phyloP scores from a whole-genome alignment of 2,113 vertebrate genomes.

The Hiodon tergisus region DNA sequence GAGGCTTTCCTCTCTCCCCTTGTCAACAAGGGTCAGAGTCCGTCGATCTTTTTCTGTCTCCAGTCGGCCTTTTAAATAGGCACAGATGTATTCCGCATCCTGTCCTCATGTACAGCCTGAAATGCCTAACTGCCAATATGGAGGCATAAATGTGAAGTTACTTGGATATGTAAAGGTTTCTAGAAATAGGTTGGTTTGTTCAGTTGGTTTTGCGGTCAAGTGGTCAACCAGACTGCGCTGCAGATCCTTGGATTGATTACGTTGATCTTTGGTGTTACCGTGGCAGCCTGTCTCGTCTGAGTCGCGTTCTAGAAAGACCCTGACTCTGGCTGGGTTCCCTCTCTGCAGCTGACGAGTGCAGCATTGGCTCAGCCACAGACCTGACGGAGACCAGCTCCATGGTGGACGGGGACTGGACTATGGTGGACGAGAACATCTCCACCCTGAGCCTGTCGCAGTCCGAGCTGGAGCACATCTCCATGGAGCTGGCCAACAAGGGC shows the following conservation, averaged over 20 bases:
- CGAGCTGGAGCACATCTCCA: conserved; percentile 92
- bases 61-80: no score
- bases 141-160: no score
- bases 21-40: conserved; percentile 78
- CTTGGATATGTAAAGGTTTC: no score
- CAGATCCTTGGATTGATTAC: no score
- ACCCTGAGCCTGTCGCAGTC: conserved; percentile 85
- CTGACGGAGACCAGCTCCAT: conserved; percentile 94
- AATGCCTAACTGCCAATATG: no score
- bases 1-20: conserved; percentile 92
- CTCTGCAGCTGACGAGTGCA: conserved; percentile 85
- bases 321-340: background rate
- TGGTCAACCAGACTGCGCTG: no score
- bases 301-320: background rate
- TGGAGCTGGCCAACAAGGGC: conserved; percentile 93
- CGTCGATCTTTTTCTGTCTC: background rate
- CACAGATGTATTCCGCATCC: no score
- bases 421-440: conserved; percentile 93
- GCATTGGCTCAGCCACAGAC: conserved; percentile 94
- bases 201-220: no score
- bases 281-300: no score
- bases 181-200: no score
- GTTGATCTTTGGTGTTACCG: no score
- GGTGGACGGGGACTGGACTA: conserved; percentile 94
- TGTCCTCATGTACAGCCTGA: no score